Evolutionary conservation across 2,797 vertebrate genomes (phyloP), one percentile per base, ranked within the genome.

Genomic region (Mormyrus hasselquistii): DNA sequence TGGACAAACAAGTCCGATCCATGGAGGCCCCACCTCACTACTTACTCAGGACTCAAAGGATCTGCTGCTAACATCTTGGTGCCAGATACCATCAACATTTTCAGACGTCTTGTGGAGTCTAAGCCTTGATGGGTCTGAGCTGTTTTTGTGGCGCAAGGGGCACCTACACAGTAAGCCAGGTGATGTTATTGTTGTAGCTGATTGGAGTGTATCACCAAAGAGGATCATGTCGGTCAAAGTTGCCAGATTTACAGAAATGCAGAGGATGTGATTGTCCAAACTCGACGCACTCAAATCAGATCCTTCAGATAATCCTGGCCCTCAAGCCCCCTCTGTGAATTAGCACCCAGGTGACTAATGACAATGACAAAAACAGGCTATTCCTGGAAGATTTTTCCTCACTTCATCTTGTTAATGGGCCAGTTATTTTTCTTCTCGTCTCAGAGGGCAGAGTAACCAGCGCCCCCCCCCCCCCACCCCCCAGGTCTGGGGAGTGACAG

Each of bases 361-460:
- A 44, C 6, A 19, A 69, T 86, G 84, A 87, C 84, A 87, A 87
- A 87, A 55, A 53, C 65, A 87, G 85, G 88, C 88, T 69, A 76
- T 89, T 89, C 65, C 49, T 85, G 86, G 88, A 34, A 79, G 90
- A 90, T 90, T 76, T 90, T 86, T 69, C 89, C 22, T 50, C 76
- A 44, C 76, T 88, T 87, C 53, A n/a, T 86, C 83, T 55, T 76
- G 84, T 89, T 89, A 89, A 89, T 87, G 84, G 84, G 62, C 34
- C 38, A 34, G 25, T 87, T 89, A 89, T 87, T 89, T 89, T 87
- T 69, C 88, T 19, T 87, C 88, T 87, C 88, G n/a, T 89, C 62
- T 53, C 62, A 73, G 73, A 88, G 57, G 90, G 88, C 89, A 90
- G 89, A 90, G 90, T 79, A 92, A 91, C 90, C 88, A 73, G 49